Base-by-base conservation (phyloP, 1,140 invertebrate genomes). In the Drosophila sulfurigaster region DNA sequence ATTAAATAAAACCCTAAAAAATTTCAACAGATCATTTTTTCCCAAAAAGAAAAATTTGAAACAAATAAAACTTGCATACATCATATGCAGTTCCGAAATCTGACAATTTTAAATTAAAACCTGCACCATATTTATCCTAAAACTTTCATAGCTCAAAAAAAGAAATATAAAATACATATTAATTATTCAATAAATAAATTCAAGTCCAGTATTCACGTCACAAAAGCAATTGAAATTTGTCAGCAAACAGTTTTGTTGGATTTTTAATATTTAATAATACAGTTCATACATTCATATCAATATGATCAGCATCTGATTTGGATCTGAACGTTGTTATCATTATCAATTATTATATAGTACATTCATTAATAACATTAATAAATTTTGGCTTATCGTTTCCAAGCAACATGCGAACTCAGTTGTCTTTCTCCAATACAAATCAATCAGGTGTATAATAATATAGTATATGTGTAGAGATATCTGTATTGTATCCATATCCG, bases 191-290 rank as follows among this genome's bases (percentile, higher is more conserved):
- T 45, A 38, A 7, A 45, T 11, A 45, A 45, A 45, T n/a, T 3
- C 43, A 52, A 51, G 11, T 1, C 5, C 49, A 13, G 10, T 11
- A 3, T 6, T 32, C 6, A 32, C 35, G 11, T 54, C n/a, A 54
- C 3, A 25, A 25, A 32, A 32, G 5, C 30, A 32, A 32, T 32
- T 1, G 20, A 16, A 20, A 15, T 8, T 63, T 59, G 76, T 88
- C 83, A 87, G 83, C 79, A 87, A 83, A 88, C 69, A 78, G 4
- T 74, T 74, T 87, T 71, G 51, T 87, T 71, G 51, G 76, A 69
- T 78, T 87, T 88, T 88, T 80, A 88, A 83, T 88, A 80, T 80
- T 80, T 77, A 80, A 83, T 88, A 88, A 86, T 83, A 81, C 51
- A 74, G 59, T 62, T 20, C 11, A 73, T 74, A 76, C 70, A 63